Base-by-base conservation (phyloP, 2,797 vertebrate species). In the Cephalopachus bancanus region DNA sequence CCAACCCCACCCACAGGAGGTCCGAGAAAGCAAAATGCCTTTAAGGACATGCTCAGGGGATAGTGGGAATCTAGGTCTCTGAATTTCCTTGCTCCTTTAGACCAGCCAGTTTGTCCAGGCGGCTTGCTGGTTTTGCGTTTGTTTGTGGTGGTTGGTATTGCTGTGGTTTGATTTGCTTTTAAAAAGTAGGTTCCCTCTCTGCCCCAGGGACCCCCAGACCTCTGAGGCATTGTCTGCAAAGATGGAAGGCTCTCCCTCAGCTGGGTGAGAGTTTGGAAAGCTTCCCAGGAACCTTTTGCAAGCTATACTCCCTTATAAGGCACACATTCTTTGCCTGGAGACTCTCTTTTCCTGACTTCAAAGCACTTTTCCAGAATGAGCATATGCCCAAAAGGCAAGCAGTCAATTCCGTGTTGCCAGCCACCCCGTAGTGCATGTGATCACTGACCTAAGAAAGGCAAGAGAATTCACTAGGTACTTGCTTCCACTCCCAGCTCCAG, bases 291-390 rank as follows among this genome's bases (percentile, higher is more conserved):
- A 72, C 19, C 60, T 65, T 90, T 7, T 87, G 79, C 91, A 84
- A 81, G 79, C 20, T 81, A 75, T 65, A 72, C 57, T 96, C 78
- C 94, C 64, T 95, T 80, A 64, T 20, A 96, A 87, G 79, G 83
- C 2, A 24, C 8, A 3, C 0, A 5, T 28, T 44, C 0, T 0
- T 94, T 64, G 53, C 81, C 78, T 72, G 17, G 28, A 5, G 33
- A 84, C 16, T 80, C 28, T 80, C 55, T 69, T 89, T 94, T 76
- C n/a, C 53, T 26, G 78, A 19, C 89, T 92, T 83, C 89, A 2
- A 81, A 76, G 65, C 75, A 22, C 92, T 76, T 44, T 93, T 51
- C 62, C 81, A 96, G 7, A 20, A 16, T 49, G 12, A 59, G 91
- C 65, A 76, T 26, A 76, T 64, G 51, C 22, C 89, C 83, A 64